Percentiles rank a stretch among this genome's conserved stretches.
phyloP scores from a whole-genome alignment of 2,113 vertebrate species.

The Varanus salvator region DNA sequence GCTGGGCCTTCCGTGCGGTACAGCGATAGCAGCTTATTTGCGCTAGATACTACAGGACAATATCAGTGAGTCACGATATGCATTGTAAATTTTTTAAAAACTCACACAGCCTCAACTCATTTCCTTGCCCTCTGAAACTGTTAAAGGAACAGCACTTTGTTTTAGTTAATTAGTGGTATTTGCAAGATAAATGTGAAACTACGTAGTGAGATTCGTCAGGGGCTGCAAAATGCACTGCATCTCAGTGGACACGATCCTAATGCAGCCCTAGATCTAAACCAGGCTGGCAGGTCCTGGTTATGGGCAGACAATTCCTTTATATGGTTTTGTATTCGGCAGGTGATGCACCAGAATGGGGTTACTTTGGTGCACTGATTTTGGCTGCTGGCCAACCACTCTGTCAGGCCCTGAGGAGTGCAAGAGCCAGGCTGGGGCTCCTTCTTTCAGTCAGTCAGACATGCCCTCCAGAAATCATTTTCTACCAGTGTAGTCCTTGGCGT shows the following conservation, averaged over 20 bases:
- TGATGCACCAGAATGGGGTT: neutral
- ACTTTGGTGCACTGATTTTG: slow-evolving; percentile 12
- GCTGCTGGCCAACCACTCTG: neutral
- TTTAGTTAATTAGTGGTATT: neutral
- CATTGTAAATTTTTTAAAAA: neutral
- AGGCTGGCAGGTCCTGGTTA: neutral
- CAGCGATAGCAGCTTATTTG: neutral
- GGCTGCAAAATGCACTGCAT: neutral
- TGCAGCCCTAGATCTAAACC: neutral
- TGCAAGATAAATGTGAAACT: neutral
- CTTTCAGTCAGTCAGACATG: neutral
- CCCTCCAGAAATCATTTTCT: neutral
- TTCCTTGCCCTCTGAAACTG: neutral
- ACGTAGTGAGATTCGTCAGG: neutral
- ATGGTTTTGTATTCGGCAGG: neutral
- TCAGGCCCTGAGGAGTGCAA: slow-evolving; percentile 3
- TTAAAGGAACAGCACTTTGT: neutral
- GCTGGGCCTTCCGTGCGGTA: neutral
- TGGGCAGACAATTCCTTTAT: neutral
- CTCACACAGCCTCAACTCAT: neutral
- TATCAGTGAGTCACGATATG: neutral
- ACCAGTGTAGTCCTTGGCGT: neutral
- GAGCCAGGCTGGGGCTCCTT: too few species aligned
- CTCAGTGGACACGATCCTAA: neutral
- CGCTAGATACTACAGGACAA: neutral